Conservation (phyloP, 2,888 invertebrate species). For the Ochropleura plecta region DNA sequence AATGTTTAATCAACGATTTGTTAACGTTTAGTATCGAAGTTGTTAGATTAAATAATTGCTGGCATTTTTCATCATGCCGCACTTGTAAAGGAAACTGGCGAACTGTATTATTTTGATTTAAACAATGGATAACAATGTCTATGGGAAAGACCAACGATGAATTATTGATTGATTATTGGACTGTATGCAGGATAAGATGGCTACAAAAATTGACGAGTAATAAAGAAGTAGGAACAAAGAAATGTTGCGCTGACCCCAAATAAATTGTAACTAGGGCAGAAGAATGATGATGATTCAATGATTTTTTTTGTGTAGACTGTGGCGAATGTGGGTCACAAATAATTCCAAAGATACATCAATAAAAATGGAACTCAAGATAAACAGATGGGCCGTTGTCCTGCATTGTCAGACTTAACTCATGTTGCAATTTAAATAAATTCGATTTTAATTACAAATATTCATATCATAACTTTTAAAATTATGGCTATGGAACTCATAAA, state of each 20-base stretch:
- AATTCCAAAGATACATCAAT: not conserved
- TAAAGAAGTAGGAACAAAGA: not conserved
- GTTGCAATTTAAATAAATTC: constrained; percentile 7
- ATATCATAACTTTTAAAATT: no score
- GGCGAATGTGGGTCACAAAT: constrained; percentile 6
- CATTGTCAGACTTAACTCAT: not conserved
- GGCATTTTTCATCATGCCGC: constrained; percentile 2
- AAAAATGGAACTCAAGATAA: not conserved
- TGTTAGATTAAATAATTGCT: constrained; percentile 32
- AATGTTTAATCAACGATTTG: constrained; percentile 38
- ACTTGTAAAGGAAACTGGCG: not conserved
- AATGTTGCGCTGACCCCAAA: not conserved
- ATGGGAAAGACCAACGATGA: not conserved
- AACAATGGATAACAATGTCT: no score
- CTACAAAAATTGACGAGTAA: not conserved
- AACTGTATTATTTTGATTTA: not conserved
- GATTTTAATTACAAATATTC: not conserved
- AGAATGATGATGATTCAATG: no score
- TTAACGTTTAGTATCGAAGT: constrained; percentile 16
- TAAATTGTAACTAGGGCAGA: not conserved
- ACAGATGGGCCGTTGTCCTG: not conserved
- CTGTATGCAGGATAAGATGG: not conserved
- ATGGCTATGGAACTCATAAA: not conserved
- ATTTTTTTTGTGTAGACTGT: no score
- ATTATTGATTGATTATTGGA: no score